Evolutionary conservation across 2,888 invertebrate genomes (phyloP).

Genomic region (Notocelia uddmanniana): DNA sequence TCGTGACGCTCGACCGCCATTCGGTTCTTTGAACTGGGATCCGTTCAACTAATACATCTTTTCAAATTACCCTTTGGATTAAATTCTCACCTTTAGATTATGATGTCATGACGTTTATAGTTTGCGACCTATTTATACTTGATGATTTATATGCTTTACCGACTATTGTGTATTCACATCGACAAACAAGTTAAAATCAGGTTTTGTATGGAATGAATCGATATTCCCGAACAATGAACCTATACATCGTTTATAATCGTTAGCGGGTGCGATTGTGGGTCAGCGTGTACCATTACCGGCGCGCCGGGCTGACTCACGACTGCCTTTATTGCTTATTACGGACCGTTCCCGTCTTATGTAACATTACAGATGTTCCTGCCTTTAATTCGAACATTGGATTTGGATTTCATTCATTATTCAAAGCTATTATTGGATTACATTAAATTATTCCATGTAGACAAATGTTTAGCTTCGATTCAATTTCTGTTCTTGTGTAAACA

Average conservation of each 20-base stretch:
- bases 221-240: slow-evolving; percentile 42
- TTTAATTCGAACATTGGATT: slow-evolving; percentile 14
- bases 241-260: slow-evolving; percentile 45
- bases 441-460: slow-evolving; percentile 24
- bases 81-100: slow-evolving; percentile 25
- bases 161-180: slow-evolving; percentile 19
- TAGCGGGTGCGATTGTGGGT: slow-evolving; percentile 45
- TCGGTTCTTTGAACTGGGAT: slow-evolving; percentile 22
- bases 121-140: slow-evolving; percentile 17
- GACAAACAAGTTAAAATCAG: slow-evolving; percentile 14
- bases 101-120: not conserved
- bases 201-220: slow-evolving; percentile 24
- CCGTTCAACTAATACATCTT: slow-evolving; percentile 13
- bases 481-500: not conserved
- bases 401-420: slow-evolving; percentile 28
- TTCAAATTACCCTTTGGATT: slow-evolving; percentile 28
- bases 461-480: slow-evolving; percentile 33
- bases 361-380: slow-evolving; percentile 29
- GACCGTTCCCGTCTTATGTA: slow-evolving; percentile 28
- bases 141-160: not conserved
- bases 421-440: slow-evolving; percentile 9
- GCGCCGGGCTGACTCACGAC: slow-evolving; percentile 35
- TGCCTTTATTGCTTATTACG: slow-evolving; percentile 37
- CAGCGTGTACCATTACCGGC: slow-evolving; percentile 33
- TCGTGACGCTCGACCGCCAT: slow-evolving; percentile 1